phyloP scores from a whole-genome alignment of 2,888 invertebrate species.

The Perizoma affinitatum region DNA sequence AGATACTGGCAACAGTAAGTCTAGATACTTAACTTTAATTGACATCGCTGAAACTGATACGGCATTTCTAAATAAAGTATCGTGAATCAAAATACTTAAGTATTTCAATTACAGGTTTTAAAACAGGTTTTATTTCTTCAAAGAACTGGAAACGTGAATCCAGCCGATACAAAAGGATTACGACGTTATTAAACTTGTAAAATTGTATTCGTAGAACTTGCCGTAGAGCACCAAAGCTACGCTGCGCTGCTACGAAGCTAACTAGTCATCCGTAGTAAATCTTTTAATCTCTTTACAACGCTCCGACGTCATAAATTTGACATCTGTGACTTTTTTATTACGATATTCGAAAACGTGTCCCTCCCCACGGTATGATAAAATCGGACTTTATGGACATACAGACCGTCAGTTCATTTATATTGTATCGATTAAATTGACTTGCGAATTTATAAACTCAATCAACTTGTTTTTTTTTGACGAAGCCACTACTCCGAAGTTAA shows the following conservation, averaged over 20 bases:
- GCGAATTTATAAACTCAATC: constrained; percentile 42
- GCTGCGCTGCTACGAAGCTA: constrained; percentile 31
- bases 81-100: too few relatives aligned
- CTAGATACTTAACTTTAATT: not conserved
- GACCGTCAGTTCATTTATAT: constrained; percentile 75
- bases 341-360: constrained; percentile 80
- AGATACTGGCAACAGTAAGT: constrained; percentile 13
- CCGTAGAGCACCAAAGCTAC: constrained; percentile 50
- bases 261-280: constrained; percentile 72
- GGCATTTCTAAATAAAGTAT: too few relatives aligned
- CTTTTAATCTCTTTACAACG: constrained; percentile 84
- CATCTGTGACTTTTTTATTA: constrained; percentile 84
- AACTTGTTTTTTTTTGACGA: constrained; percentile 18
- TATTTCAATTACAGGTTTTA: not conserved
- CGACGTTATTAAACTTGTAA: constrained; percentile 61
- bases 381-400: constrained; percentile 78
- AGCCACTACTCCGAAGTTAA: not conserved
- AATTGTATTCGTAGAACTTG: constrained; percentile 59
- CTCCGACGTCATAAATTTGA: constrained; percentile 82
- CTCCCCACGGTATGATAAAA: constrained; percentile 82
- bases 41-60: too few relatives aligned
- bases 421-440: constrained; percentile 71
- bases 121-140: constrained; percentile 24
- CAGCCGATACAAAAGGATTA: constrained; percentile 53
- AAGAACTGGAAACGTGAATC: constrained; percentile 31